A percentile compares a stretch with the other conserved stretches of the same genome.
These are phyloP conservation scores for Brachyrhaphis roseni DNA, from an alignment of 2,797 vertebrate species.

Conservation along the genomic window DNA sequence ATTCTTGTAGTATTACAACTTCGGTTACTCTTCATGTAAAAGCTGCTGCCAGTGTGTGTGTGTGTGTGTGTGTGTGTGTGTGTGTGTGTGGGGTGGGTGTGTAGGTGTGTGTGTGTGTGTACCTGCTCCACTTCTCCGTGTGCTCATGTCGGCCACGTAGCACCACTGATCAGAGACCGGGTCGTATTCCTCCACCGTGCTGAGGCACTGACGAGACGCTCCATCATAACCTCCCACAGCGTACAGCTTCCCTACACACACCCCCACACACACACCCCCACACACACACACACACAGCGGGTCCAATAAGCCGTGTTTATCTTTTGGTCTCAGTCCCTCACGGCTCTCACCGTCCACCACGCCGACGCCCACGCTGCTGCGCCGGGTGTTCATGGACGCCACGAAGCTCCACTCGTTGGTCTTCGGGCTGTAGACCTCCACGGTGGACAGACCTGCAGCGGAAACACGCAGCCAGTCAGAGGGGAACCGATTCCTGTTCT, in stretches of 20 bases:
- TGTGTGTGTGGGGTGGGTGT: conserved; percentile 22
- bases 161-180: conserved; percentile 91
- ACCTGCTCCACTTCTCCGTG: conserved; percentile 96
- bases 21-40: not conserved
- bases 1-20: too few species aligned
- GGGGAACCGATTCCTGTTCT: too few species aligned
- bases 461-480: too few species aligned
- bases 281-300: not conserved
- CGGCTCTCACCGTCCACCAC: conserved; percentile 89
- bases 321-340: not conserved
- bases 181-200: conserved; percentile 94
- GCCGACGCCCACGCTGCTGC: conserved; percentile 97
- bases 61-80: not conserved
- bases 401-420: conserved; percentile 94
- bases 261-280: not conserved
- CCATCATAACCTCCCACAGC: conserved; percentile 96
- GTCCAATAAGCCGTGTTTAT: not conserved
- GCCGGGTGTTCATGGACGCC: conserved; percentile 94
- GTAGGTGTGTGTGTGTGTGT: conserved; percentile 64
- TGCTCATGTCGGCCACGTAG: conserved; percentile 95
- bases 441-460: conserved; percentile 88
- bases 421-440: conserved; percentile 92
- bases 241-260: conserved; percentile 88
- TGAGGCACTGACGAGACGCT: conserved; percentile 95
- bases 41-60: not conserved